Evolutionary conservation across 2,113 vertebrate species (phyloP).

Genomic region (Numenius arquata): DNA sequence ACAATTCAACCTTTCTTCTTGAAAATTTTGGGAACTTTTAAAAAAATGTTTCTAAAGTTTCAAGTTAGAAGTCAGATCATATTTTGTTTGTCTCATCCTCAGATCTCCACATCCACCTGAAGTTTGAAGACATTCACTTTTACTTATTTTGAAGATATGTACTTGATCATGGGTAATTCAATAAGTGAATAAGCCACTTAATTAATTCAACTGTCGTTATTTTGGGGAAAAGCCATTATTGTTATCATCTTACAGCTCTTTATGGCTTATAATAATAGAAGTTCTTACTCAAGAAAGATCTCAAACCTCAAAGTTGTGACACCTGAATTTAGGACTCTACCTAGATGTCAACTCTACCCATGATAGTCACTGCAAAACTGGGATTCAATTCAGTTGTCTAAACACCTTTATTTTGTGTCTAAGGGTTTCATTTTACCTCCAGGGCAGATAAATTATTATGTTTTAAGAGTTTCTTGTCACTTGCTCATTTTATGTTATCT

Average conservation of each 20-base stretch:
- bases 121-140: neutral
- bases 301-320: neutral
- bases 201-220: neutral
- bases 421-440: neutral
- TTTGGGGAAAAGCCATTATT: neutral
- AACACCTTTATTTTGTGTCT: neutral
- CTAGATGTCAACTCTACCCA: neutral
- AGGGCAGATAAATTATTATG: neutral
- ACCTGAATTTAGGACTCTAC: neutral
- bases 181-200: neutral
- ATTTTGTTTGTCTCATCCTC: neutral
- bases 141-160: neutral
- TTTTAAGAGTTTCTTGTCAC: neutral
- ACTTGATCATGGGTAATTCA: neutral
- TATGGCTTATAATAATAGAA: neutral
- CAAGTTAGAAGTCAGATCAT: neutral
- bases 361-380: neutral
- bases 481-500: neutral
- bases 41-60: neutral
- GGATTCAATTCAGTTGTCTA: neutral
- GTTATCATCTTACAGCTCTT: neutral
- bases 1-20: neutral
- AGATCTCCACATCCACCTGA: neutral
- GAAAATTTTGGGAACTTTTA: neutral
- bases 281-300: neutral